phyloP scores from a whole-genome alignment of 1,140 invertebrate species.

The Calliphora vicina region DNA sequence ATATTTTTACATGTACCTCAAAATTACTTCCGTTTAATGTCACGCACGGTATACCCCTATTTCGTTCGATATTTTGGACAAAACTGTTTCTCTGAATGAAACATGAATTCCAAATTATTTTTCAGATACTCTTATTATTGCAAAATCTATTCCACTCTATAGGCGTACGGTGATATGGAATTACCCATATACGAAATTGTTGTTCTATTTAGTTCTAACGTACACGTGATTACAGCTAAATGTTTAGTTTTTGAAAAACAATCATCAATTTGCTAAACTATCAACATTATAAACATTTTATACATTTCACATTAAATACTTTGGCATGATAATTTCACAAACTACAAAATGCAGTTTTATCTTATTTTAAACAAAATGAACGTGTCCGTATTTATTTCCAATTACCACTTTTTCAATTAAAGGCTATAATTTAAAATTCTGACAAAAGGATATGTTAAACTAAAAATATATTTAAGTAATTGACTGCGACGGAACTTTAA shows the following conservation, averaged over 20 bases:
- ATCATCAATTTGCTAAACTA: not conserved
- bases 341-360: no score
- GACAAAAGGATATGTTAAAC: not conserved
- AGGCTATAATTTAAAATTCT: conserved; percentile 10
- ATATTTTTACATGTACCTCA: no score
- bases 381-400: not conserved
- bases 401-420: not conserved
- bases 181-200: no score
- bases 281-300: not conserved
- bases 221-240: not conserved
- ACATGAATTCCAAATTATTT: no score
- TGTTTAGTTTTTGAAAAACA: not conserved
- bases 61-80: no score
- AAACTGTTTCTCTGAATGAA: no score
- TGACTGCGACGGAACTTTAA: not conserved
- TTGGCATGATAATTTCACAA: not conserved
- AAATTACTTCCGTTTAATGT: no score
- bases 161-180: no score
- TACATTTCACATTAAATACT: not conserved
- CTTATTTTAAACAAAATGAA: not conserved
- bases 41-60: no score
- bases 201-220: no score
- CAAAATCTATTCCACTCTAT: no score
- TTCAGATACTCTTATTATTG: no score
- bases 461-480: conserved; percentile 5